Evolutionary conservation across 2,888 invertebrate genomes (phyloP).

Genomic region (Seladonia tumulorum): DNA sequence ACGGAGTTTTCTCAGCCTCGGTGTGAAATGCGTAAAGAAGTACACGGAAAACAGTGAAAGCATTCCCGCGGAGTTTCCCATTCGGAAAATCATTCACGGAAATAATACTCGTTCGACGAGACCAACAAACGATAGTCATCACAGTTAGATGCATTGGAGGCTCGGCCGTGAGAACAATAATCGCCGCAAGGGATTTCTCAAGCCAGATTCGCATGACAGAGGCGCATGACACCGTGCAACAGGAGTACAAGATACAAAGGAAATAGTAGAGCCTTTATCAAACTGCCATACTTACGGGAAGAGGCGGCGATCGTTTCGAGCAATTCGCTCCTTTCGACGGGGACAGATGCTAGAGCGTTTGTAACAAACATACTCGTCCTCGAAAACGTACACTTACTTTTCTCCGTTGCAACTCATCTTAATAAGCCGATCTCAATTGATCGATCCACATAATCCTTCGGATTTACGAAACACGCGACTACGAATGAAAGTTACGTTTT

Average conservation of each 20-base stretch:
- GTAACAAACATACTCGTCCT: not conserved
- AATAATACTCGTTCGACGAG: not conserved
- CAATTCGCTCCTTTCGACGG: conserved; percentile 3
- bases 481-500: not conserved
- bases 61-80: not conserved
- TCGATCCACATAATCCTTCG: not conserved
- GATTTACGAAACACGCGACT: not conserved
- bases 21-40: not conserved
- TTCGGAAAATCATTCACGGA: not conserved
- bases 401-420: not conserved
- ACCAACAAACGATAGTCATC: conserved; percentile 29
- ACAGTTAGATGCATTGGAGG: conserved; percentile 60
- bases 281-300: conserved; percentile 25
- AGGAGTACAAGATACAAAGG: conserved; percentile 51
- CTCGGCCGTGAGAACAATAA: conserved; percentile 36
- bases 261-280: conserved; percentile 22
- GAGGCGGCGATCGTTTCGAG: conserved; percentile 10
- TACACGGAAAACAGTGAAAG: not conserved
- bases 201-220: conserved; percentile 53
- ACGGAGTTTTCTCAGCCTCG: not conserved
- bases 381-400: not conserved
- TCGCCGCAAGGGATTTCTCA: conserved; percentile 48
- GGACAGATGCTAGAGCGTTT: conserved; percentile 1
- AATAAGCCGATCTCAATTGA: not conserved
- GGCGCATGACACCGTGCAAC: conserved; percentile 71